Conservation (phyloP, 2,888 invertebrate species). For the Liodrosophila aerea region DNA sequence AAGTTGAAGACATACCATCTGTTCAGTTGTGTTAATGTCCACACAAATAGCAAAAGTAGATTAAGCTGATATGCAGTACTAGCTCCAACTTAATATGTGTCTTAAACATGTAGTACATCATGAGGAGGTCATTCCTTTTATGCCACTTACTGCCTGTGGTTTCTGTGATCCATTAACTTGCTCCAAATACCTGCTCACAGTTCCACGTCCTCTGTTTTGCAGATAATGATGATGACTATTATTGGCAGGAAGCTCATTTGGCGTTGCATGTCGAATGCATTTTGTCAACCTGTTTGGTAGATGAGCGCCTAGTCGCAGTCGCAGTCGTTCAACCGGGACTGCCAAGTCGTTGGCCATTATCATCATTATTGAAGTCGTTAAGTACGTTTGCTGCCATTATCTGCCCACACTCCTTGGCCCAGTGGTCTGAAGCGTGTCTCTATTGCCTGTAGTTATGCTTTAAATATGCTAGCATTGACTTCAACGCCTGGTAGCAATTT, state of each 20-base stretch:
- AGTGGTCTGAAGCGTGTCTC: slow-evolving; percentile 1
- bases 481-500: slow-evolving; percentile 24
- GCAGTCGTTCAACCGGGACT: slow-evolving; percentile 13
- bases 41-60: no score
- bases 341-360: slow-evolving; percentile 65
- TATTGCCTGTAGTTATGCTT: slow-evolving; percentile 47
- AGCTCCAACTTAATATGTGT: no score
- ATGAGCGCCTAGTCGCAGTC: slow-evolving; percentile 5
- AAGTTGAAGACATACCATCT: no score
- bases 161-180: no score
- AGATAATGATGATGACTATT: slow-evolving; percentile 59
- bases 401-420: slow-evolving; percentile 24
- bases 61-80: no score
- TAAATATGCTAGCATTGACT: slow-evolving; percentile 58
- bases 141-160: neutral
- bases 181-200: neutral
- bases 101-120: no score
- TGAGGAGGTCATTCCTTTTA: neutral
- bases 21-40: no score
- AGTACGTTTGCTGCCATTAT: slow-evolving; percentile 68
- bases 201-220: slow-evolving; percentile 1
- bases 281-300: slow-evolving; percentile 61
- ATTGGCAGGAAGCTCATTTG: slow-evolving; percentile 56
- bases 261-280: slow-evolving; percentile 56
- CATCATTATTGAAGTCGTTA: slow-evolving; percentile 79